These are phyloP conservation scores for Oreochromis aureus DNA, from an alignment of 2,113 vertebrate species.

Conservation along the genomic window DNA sequence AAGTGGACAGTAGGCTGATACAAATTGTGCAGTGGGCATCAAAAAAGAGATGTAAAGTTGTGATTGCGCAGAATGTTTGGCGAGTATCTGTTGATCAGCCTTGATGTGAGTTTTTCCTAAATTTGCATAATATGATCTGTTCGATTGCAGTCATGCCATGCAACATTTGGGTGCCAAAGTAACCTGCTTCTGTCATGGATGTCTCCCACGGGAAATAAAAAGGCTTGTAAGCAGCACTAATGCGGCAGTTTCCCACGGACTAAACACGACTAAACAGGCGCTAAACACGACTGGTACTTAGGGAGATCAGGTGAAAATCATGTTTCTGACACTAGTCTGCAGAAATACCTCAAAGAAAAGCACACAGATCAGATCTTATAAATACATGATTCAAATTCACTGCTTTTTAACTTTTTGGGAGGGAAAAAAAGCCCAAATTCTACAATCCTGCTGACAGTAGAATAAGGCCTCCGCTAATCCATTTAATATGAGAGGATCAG, in stretches of 20 bases:
- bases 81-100: not conserved
- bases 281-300: slow-evolving; percentile 1
- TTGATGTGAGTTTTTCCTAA: not conserved
- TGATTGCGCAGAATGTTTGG: not conserved
- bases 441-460: slow-evolving; percentile 33
- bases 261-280: not conserved
- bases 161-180: slow-evolving; percentile 5
- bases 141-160: not conserved
- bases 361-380: not conserved
- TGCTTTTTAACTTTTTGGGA: not conserved
- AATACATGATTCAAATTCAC: not conserved
- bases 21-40: not conserved
- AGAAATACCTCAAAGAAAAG: not conserved
- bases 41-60: not conserved
- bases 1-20: not conserved
- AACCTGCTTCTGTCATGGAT: slow-evolving; percentile 43
- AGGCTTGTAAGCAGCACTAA: slow-evolving; percentile 45
- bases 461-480: slow-evolving; percentile 57
- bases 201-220: slow-evolving; percentile 61
- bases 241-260: slow-evolving; percentile 63
- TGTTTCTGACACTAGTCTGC: not conserved
- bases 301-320: slow-evolving; percentile 14
- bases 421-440: not conserved
- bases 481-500: slow-evolving; percentile 67
- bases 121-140: slow-evolving; percentile 33